Conservation (phyloP, 2,797 vertebrate genomes). For the Anguilla anguilla region DNA sequence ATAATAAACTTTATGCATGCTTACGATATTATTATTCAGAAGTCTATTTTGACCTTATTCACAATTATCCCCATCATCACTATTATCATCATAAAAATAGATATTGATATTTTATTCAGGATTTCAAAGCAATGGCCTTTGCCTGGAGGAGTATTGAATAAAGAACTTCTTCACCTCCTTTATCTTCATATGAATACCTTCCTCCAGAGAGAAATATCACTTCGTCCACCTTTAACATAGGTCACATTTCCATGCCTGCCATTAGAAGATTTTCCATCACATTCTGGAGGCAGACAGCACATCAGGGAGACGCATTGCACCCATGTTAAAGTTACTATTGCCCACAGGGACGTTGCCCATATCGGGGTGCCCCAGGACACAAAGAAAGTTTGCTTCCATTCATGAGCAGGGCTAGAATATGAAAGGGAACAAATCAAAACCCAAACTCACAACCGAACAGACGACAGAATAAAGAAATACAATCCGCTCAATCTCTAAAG, state of each 20-base stretch:
- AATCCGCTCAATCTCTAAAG: background rate
- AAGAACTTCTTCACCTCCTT: background rate
- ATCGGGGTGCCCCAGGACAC: background rate
- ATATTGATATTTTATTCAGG: conserved; percentile 21
- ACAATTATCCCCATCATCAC: conserved; percentile 54
- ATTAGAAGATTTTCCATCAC: conserved; percentile 67
- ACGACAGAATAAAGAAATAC: conserved; percentile 8
- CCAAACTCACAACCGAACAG: background rate
- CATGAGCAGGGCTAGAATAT: background rate
- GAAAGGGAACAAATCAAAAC: background rate
- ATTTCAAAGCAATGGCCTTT: conserved; percentile 16
- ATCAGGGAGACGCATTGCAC: conserved; percentile 72
- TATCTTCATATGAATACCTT: conserved; percentile 46
- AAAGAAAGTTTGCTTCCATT: conserved; percentile 41
- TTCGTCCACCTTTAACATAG: conserved; percentile 58
- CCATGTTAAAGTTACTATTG: conserved; percentile 68
- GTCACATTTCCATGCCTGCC: conserved; percentile 64
- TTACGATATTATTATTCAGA: background rate
- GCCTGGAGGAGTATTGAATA: background rate
- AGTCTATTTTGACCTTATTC: background rate
- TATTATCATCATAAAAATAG: conserved; percentile 39
- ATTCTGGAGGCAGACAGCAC: conserved; percentile 58
- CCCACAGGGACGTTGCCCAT: conserved; percentile 42
- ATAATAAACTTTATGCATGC: background rate
- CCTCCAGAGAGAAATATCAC: conserved; percentile 37